phyloP scores from a whole-genome alignment of 2,797 vertebrate species.

The Pipistrellus pipistrellus region DNA sequence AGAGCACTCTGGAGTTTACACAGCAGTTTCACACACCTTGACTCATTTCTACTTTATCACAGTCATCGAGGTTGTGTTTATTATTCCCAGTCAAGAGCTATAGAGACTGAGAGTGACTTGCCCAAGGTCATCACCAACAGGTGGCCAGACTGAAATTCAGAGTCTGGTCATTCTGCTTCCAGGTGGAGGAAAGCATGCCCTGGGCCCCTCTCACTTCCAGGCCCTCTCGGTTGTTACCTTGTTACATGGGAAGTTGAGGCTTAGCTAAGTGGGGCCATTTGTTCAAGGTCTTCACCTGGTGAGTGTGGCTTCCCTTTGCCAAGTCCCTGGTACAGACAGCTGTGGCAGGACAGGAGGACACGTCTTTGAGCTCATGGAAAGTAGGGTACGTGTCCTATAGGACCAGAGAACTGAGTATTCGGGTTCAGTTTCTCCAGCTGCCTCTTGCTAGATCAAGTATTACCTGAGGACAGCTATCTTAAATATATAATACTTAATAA shows the following conservation, averaged over 20 bases:
- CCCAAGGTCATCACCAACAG: background rate
- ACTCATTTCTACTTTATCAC: background rate
- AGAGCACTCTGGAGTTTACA: background rate
- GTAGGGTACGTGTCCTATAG: background rate
- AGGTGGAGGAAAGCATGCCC: background rate
- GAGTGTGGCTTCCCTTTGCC: background rate
- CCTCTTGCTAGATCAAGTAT: background rate
- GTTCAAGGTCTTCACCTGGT: background rate
- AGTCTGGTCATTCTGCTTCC: background rate
- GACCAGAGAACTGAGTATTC: too few species aligned
- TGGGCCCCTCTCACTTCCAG: background rate
- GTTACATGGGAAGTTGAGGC: background rate
- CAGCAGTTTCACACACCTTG: background rate
- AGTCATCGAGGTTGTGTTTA: background rate
- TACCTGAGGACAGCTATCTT: background rate
- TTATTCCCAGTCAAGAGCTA: background rate
- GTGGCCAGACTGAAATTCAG: background rate
- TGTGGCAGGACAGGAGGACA: background rate
- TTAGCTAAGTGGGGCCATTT: background rate
- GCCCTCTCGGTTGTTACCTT: background rate
- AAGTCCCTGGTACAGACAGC: background rate
- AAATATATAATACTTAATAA: too few species aligned
- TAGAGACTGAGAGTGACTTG: background rate
- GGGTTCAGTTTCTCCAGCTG: background rate
- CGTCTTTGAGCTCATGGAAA: rapidly evolving